Evolutionary conservation across 2,797 vertebrate genomes (phyloP), one percentile per base, ranked within the genome.

Genomic region (Sebastes trivittatus): DNA sequence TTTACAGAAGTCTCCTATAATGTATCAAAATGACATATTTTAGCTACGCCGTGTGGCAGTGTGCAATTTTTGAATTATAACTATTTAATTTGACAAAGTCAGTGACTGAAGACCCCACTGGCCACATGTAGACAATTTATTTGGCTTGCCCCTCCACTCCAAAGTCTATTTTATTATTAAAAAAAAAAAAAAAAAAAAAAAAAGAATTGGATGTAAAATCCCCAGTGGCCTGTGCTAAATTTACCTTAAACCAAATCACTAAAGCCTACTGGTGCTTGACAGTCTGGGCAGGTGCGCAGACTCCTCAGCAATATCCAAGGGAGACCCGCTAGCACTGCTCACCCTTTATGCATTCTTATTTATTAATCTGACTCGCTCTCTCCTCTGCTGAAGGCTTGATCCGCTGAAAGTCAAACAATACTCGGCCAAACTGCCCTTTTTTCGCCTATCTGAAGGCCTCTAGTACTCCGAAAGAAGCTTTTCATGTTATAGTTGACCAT

Each of bases 161-260:
- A 83, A 86, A 82, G 78, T 90, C 80, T 87, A 94, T 91, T 93
- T 89, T 94, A 87, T 94, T 92, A 91, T 87, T 80, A 84, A 92
- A 88, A 88, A 83, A 52, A 65, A 84, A 92, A 88, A 88, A 83
- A 52, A 65, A 83, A 49, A 65, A 14, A 32, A n/a, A 80, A 6
- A 32, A 77, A 85, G 84, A 93, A 95, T 94, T 94, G 90, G 92
- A 95, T 94, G 93, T 90, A 89, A 89, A 89, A 90, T 93, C 93
- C 92, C 93, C 75, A 81, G 89, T 77, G 89, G 87, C 80, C 79
- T 91, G 92, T 89, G 92, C 92, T 94, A 95, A 95, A 95, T 95
- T 95, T 95, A 93, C 92, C 92, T 93, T 93, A 90, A 94, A 95
- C 93, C 92, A 93, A 95, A 96, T 94, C 93, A 94, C 87, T 92